phyloP scores from a whole-genome alignment of 1,140 invertebrate species.

The Pseudomyrmex gracilis region DNA sequence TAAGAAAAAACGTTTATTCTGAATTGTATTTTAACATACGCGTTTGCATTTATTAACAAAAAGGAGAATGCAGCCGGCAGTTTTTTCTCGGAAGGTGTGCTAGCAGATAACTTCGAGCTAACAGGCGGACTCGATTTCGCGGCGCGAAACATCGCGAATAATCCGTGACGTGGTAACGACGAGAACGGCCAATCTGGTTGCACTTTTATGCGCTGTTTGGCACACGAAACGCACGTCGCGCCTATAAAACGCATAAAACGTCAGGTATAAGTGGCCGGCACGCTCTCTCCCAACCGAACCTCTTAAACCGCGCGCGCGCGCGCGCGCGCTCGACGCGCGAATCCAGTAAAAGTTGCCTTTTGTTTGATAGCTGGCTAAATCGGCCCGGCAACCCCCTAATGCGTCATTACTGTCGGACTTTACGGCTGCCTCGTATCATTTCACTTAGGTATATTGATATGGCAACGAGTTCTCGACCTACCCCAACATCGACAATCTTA shows the following conservation, averaged over 20 bases:
- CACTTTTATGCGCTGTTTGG: constrained; percentile 77
- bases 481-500: constrained; percentile 74
- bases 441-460: constrained; percentile 87
- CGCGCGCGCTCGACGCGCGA: constrained; percentile 64
- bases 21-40: neutral
- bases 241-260: constrained; percentile 82
- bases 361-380: constrained; percentile 86
- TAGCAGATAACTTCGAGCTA: constrained; percentile 44
- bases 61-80: neutral
- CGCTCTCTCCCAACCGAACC: constrained; percentile 77
- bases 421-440: constrained; percentile 86
- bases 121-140: constrained; percentile 56
- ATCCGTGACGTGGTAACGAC: constrained; percentile 72
- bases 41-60: neutral
- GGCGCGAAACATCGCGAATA: constrained; percentile 72
- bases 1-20: constrained; percentile 1
- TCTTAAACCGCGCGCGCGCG: constrained; percentile 76
- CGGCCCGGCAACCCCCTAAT: constrained; percentile 85
- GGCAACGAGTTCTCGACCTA: constrained; percentile 85
- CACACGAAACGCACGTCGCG: constrained; percentile 79
- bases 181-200: constrained; percentile 70
- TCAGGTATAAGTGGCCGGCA: constrained; percentile 73
- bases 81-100: constrained; percentile 25
- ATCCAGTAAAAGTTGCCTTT: constrained; percentile 86
- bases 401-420: constrained; percentile 86